phyloP scores from a whole-genome alignment of 2,113 vertebrate species.

The Xyliphius kryptos region DNA sequence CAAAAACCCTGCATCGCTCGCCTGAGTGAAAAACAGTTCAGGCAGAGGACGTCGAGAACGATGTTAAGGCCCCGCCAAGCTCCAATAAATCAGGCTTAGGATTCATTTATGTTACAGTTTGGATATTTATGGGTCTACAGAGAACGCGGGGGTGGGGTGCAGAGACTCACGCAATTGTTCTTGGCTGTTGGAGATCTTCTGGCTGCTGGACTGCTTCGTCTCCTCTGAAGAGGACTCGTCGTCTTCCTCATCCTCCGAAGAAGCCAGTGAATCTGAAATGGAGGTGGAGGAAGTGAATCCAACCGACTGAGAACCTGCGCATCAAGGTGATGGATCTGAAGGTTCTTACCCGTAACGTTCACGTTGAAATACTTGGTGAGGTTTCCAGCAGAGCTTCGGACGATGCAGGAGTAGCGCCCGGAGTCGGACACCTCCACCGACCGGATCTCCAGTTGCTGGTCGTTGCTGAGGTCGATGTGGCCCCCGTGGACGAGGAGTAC shows the following conservation, averaged over 20 bases:
- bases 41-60: not conserved
- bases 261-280: too few relatives aligned
- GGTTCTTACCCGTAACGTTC: conserved; percentile 63
- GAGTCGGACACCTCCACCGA: conserved; percentile 64
- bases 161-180: conserved; percentile 62
- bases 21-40: conserved; percentile 1
- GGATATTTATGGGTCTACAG: conserved; percentile 14
- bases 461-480: conserved; percentile 69
- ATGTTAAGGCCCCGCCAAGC: not conserved
- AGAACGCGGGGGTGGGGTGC: conserved; percentile 35
- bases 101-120: conserved; percentile 3
- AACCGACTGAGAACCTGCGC: too few relatives aligned
- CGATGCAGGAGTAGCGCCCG: conserved; percentile 37
- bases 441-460: conserved; percentile 87
- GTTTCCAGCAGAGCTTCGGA: conserved; percentile 25
- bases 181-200: conserved; percentile 63
- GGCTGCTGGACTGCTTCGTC: conserved; percentile 64
- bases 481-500: conserved; percentile 18
- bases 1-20: too few relatives aligned
- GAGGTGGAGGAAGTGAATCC: too few relatives aligned
- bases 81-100: conserved; percentile 16
- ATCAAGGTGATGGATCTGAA: too few relatives aligned
- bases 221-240: conserved; percentile 94
- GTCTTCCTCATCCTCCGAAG: conserved; percentile 89
- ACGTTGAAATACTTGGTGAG: conserved; percentile 38